Evolutionary conservation across 1,140 invertebrate genomes (phyloP).

Genomic region (Papilio xuthus): DNA sequence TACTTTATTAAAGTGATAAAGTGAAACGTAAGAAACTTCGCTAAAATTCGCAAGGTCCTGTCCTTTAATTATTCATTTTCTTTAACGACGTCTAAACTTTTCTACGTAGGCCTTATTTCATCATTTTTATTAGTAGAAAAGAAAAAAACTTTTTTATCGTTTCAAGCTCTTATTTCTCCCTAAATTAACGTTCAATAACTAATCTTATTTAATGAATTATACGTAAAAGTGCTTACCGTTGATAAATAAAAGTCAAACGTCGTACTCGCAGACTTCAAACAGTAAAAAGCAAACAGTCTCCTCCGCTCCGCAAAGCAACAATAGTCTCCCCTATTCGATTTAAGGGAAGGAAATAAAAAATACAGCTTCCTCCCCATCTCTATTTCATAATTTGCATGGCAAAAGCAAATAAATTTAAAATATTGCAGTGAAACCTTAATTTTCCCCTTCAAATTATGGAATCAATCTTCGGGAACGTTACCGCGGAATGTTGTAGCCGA

Average conservation of each 20-base stretch:
- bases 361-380: conserved; percentile 60
- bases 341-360: conserved; percentile 62
- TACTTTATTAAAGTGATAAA: conserved; percentile 26
- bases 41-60: background rate
- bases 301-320: conserved; percentile 54
- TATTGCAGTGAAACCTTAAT: conserved; percentile 75
- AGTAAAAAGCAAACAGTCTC: conserved; percentile 53
- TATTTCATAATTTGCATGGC: conserved; percentile 79
- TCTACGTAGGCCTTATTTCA: background rate
- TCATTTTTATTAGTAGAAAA: background rate
- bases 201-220: background rate
- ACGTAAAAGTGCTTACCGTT: conserved; percentile 8
- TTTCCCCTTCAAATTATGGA: conserved; percentile 65
- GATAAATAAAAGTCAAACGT: conserved; percentile 12
- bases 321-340: conserved; percentile 71
- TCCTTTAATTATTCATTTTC: conserved; percentile 5
- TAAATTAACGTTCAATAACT: background rate
- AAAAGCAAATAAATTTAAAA: conserved; percentile 80
- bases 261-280: conserved; percentile 41
- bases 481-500: conserved; percentile 38
- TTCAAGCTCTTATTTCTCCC: background rate
- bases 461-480: conserved; percentile 59
- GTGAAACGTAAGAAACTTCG: conserved; percentile 10
- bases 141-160: background rate
- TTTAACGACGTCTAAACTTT: background rate